These are phyloP conservation scores for Acanthurus lineatus DNA, from an alignment of 2,797 vertebrate species.

Conservation along the genomic window DNA sequence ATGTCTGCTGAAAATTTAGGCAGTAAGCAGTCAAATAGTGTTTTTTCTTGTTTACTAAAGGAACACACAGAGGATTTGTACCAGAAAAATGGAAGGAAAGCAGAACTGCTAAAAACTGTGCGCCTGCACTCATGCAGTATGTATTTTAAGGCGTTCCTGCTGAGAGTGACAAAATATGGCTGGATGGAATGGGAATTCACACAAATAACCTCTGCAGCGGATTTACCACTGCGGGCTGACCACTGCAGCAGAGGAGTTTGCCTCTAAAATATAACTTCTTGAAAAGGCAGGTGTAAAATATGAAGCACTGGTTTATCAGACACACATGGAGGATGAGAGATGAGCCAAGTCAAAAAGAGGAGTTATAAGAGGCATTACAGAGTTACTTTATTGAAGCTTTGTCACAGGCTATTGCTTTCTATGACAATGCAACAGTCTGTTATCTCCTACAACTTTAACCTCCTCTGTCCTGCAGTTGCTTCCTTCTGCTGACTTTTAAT, in stretches of 20 bases:
- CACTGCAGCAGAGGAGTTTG: neutral
- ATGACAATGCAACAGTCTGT: neutral
- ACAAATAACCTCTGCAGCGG: neutral
- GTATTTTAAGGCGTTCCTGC: neutral
- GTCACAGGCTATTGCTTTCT: neutral
- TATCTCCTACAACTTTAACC: neutral
- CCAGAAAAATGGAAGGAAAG: neutral
- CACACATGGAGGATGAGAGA: neutral
- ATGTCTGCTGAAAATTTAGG: neutral
- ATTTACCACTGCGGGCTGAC: neutral
- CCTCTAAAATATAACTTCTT: neutral
- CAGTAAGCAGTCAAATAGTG: neutral
- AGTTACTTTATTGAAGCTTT: neutral
- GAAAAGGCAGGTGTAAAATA: neutral
- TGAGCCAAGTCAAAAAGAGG: neutral
- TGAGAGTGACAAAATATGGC: neutral
- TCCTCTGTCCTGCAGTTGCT: neutral
- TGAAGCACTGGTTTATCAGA: neutral
- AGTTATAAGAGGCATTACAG: neutral
- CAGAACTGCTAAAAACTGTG: neutral
- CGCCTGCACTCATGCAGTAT: neutral
- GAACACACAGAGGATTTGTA: neutral
- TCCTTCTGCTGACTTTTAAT: neutral
- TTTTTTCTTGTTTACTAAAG: neutral
- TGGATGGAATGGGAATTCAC: neutral